Base-by-base conservation (phyloP, 1,140 invertebrate genomes). In the Drosophila novamexicana region DNA sequence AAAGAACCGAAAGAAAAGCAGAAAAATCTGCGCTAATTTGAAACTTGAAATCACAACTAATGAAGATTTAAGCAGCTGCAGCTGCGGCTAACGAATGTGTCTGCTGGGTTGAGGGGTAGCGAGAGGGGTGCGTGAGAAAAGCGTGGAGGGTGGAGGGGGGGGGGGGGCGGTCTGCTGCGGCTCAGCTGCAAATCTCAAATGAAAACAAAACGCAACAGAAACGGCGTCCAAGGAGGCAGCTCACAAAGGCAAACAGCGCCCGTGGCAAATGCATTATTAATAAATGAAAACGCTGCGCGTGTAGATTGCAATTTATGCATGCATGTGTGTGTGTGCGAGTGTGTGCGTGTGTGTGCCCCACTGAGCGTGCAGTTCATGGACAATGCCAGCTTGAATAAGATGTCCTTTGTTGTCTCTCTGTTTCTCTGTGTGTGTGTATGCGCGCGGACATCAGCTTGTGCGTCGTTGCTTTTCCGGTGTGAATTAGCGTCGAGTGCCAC, bases 401-500 rank as follows among this genome's bases (percentile, higher is more conserved):
- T 70, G 73, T 71, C 79, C 79, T 80, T 29, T 18, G 57, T 32
- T 45, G 40, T 58, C 56, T 58, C 40, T 58, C 5, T 37, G n/a
- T 40, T 4, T 40, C 9, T 56, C 3, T 42, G 12, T 22, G 64
- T 57, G 49, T 57, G 37, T 18, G 32, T 22, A 42, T 45, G 64
- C 49, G 49, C 53, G 67, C 47, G 73, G 67, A 63, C 72, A 75
- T 57, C 42, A 59, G 72, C 53, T 64, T 57, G 73, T 73, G 69
- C 75, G 74, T 84, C 77, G 77, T 57, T 71, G 63, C 69, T 64
- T 70, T 84, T 84, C 77, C 81, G 77, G 77, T 84, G 81, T 84
- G 81, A 84, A 84, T 80, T 80, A 84, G 81, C 81, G 74, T 65
- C 74, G 81, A 79, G 77, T 84, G 81, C 81, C 77, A 79, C 74